These are phyloP conservation scores for Xestia rhomboidea DNA, from an alignment of 2,888 invertebrate species.

Conservation along the genomic window DNA sequence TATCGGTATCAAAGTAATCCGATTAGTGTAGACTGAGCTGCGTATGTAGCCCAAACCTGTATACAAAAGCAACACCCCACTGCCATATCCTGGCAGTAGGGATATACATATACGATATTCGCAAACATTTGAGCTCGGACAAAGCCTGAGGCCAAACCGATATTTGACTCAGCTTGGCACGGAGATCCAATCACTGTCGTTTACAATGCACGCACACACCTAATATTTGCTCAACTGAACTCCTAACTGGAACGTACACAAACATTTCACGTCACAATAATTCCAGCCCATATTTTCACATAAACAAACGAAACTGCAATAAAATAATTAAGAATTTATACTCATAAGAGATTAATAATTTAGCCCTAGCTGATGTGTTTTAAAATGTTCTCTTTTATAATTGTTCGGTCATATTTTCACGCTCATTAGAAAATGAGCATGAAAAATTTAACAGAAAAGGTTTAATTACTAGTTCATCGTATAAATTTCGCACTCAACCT, in stretches of 20 bases:
- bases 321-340: not conserved
- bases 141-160: not conserved
- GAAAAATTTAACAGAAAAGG: constrained; percentile 2
- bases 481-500: constrained; percentile 6
- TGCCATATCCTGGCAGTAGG: not conserved
- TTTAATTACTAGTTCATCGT: not conserved
- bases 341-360: not conserved
- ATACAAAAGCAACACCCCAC: not conserved
- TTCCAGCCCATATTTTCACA: not conserved
- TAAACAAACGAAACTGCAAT: not conserved
- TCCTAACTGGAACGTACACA: not conserved
- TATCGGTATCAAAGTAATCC: constrained; percentile 3
- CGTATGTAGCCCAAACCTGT: not conserved
- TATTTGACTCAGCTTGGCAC: not conserved
- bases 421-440: not conserved
- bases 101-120: not conserved
- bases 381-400: not conserved
- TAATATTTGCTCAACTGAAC: constrained; percentile 22
- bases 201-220: not conserved
- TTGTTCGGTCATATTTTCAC: not conserved
- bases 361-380: not conserved
- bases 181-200: not conserved
- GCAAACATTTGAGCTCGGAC: not conserved
- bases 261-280: constrained; percentile 2
- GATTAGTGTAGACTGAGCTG: constrained; percentile 1